Evolutionary conservation across 2,797 vertebrate genomes (phyloP).

Genomic region (Coregonus suidteri): DNA sequence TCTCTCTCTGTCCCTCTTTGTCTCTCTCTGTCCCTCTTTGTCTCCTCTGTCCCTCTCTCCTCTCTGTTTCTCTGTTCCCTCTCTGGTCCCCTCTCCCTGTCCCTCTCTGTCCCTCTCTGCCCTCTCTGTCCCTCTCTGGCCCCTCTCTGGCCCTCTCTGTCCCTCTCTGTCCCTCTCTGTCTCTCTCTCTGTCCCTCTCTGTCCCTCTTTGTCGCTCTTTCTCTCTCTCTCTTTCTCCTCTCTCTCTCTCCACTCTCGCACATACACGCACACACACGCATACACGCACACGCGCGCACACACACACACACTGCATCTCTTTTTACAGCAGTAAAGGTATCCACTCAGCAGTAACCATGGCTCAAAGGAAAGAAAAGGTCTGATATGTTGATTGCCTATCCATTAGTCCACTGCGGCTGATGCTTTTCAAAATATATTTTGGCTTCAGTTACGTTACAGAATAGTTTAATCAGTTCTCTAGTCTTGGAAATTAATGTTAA

Average conservation of each 20-base stretch:
- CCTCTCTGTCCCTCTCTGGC: no score
- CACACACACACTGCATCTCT: constrained; percentile 37
- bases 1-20: no score
- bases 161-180: not conserved
- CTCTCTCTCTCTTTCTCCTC: not conserved
- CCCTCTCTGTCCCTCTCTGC: no score
- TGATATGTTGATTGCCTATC: not conserved
- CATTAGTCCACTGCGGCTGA: not conserved
- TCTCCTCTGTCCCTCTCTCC: no score
- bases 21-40: no score
- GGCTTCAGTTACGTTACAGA: not conserved
- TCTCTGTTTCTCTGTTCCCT: no score
- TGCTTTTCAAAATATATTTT: not conserved
- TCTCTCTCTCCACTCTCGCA: not conserved
- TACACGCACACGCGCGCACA: not conserved
- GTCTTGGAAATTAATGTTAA: constrained; percentile 27
- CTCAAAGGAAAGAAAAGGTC: not conserved
- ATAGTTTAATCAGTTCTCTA: not conserved
- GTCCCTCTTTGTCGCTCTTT: not conserved
- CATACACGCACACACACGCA: not conserved
- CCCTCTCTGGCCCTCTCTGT: no score
- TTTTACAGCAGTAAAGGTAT: constrained; percentile 43
- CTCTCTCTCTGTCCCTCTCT: not conserved
- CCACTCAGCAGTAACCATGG: constrained; percentile 55
- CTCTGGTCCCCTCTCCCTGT: no score